Evolutionary conservation across 2,113 vertebrate species (phyloP).

Genomic region (Lasiurus cinereus): DNA sequence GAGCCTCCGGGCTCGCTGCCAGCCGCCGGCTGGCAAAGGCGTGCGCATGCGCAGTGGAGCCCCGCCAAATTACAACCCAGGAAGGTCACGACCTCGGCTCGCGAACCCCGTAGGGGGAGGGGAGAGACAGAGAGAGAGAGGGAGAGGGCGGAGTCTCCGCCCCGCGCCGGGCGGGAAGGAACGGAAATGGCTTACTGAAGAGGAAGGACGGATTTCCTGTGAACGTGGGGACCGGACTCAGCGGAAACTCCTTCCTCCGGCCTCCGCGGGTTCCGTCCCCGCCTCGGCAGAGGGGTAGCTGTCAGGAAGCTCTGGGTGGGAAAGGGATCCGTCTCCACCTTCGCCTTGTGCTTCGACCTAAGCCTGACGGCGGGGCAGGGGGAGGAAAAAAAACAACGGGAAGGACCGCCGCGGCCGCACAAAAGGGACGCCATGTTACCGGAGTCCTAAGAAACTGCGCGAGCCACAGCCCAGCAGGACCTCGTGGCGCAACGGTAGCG

Average conservation of each 20-base stretch:
- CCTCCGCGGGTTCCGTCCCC: accelerated
- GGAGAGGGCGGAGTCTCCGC: background rate
- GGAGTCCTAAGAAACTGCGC: background rate
- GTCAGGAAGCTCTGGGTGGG: accelerated
- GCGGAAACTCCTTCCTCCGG: accelerated
- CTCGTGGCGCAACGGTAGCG: constrained; percentile 91
- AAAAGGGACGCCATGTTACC: accelerated
- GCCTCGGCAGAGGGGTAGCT: accelerated
- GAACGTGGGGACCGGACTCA: accelerated
- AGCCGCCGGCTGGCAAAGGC: background rate
- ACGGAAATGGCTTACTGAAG: background rate
- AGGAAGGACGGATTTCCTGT: background rate
- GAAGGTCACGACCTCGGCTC: background rate
- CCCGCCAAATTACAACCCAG: background rate
- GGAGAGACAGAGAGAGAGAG: background rate
- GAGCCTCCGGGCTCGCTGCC: accelerated
- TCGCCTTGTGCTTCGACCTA: background rate
- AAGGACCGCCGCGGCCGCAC: accelerated
- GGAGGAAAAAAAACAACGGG: accelerated
- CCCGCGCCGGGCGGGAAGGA: background rate
- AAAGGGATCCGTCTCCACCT: accelerated
- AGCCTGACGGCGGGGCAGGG: accelerated
- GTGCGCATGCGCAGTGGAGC: constrained; percentile 48
- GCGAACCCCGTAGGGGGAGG: background rate
- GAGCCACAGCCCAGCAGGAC: accelerated